phyloP scores from a whole-genome alignment of 1,140 invertebrate species.

The Pogonognathellus flavescens region DNA sequence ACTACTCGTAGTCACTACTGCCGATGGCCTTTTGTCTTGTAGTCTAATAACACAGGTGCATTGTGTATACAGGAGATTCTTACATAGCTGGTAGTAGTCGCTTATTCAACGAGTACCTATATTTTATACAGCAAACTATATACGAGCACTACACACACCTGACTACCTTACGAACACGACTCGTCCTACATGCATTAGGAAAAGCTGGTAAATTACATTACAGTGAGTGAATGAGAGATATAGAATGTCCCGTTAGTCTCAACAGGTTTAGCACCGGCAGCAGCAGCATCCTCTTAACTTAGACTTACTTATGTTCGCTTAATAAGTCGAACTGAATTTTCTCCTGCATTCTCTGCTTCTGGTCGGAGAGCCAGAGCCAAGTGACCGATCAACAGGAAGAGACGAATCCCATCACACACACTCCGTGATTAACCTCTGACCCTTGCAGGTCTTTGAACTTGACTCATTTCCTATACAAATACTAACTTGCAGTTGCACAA shows the following conservation, averaged over 20 bases:
- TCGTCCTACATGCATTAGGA: not conserved
- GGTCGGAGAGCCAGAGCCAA: conserved; percentile 21
- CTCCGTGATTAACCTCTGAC: conserved; percentile 52
- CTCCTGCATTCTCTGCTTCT: conserved; percentile 22
- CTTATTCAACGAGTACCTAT: not conserved
- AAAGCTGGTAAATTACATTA: conserved; percentile 24
- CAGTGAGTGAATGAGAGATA: conserved; percentile 30
- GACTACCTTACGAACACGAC: not conserved
- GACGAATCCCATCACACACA: conserved; percentile 52
- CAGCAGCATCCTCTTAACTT: conserved; percentile 35
- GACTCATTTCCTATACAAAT: conserved; percentile 18
- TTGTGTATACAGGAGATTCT: not conserved
- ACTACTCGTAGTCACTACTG: conserved; percentile 3
- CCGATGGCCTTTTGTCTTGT: conserved; percentile 22
- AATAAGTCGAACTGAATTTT: conserved; percentile 30
- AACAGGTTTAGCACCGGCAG: conserved; percentile 51
- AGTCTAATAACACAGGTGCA: conserved; percentile 7
- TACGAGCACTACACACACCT: conserved; percentile 3
- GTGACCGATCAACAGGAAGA: conserved; percentile 51
- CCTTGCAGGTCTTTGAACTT: conserved; percentile 46
- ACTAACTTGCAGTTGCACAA: not conserved
- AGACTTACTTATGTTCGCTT: conserved; percentile 9
- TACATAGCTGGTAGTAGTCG: no score
- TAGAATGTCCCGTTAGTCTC: conserved; percentile 52
- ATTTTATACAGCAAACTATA: not conserved